Base-by-base conservation (phyloP, 2,888 invertebrate genomes). In the Ashinkailepas kermadecensis region DNA sequence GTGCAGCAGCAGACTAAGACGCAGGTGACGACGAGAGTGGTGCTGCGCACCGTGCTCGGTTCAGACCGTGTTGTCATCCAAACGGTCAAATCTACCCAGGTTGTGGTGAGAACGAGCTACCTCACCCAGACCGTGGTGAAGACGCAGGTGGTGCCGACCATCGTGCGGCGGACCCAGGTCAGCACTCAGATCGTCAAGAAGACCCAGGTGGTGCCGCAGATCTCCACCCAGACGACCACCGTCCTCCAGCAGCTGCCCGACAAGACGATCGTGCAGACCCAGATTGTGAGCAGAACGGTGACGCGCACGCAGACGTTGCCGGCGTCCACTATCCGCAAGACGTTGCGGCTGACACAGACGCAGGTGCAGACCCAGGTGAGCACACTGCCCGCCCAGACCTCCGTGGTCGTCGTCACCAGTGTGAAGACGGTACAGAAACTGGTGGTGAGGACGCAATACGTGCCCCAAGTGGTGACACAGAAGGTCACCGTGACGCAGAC, bases 181-280 rank as follows among this genome's bases (percentile, higher is more conserved):
- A 82, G 82, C n/a, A 81, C 78, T 70, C 83, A 83, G 39, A 79
- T 79, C 21, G 65, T 81, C 56, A 64, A 82, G 39, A 80, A 81
- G 39, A 82, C 82, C 15, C 82, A 82, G 56, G 74, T 81, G n/a
- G 82, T 84, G 39, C 80, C 81, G 59, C 83, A 83, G 21, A 56
- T 80, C 65, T 83, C 80, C 79, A 57, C 81, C 25, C 83, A 81
- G 18, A 81, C 59, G 7, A 80, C 81, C 23, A 81, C 83, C 78
- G 83, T 81, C 80, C 81, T 78, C 58, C 82, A 82, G 13, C 82
- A 81, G 79, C 81, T 80, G 78, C 81, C 83, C 78, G 83, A 81
- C 59, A 82, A 82, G 18, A 81, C 81, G 11, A 74, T 81, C 15
- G 81, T 79, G 59, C 78, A 80, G 62, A 83, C 83, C 18, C 74